Evolutionary conservation across 2,888 invertebrate genomes (phyloP).

Genomic region (Vanessa cardui): DNA sequence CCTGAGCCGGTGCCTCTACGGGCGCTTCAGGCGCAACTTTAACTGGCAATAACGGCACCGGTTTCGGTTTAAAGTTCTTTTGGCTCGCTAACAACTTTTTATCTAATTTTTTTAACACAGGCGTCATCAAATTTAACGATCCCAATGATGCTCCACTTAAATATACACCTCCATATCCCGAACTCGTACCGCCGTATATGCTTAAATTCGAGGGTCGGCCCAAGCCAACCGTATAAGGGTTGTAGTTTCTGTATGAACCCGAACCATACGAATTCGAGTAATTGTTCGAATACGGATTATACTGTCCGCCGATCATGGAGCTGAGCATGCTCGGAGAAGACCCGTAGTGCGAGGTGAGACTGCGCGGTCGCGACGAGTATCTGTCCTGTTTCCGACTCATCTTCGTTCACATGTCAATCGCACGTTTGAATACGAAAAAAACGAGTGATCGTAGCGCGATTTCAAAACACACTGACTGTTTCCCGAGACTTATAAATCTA

Average conservation of each 20-base stretch:
- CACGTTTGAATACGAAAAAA: slow-evolving; percentile 41
- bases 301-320: slow-evolving; percentile 68
- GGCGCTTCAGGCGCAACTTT: slow-evolving; percentile 55
- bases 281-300: slow-evolving; percentile 65
- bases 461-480: slow-evolving; percentile 73
- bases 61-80: slow-evolving; percentile 76
- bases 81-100: slow-evolving; percentile 75
- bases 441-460: slow-evolving; percentile 62
- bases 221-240: slow-evolving; percentile 72
- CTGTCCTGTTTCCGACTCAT: slow-evolving; percentile 79
- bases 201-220: slow-evolving; percentile 69
- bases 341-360: slow-evolving; percentile 70
- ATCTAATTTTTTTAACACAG: slow-evolving; percentile 78
- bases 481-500: slow-evolving; percentile 62
- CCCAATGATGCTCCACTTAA: slow-evolving; percentile 83
- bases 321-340: slow-evolving; percentile 75
- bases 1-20: slow-evolving; percentile 43
- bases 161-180: slow-evolving; percentile 87
- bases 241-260: slow-evolving; percentile 71
- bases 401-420: slow-evolving; percentile 60
- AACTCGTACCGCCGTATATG: slow-evolving; percentile 85
- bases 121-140: slow-evolving; percentile 83
- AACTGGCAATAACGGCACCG: slow-evolving; percentile 59
- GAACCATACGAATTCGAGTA: slow-evolving; percentile 69
- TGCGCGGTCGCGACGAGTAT: slow-evolving; percentile 69